These are phyloP conservation scores for Opisthocomus hoazin DNA, from an alignment of 2,113 vertebrate genomes.

Conservation along the genomic window DNA sequence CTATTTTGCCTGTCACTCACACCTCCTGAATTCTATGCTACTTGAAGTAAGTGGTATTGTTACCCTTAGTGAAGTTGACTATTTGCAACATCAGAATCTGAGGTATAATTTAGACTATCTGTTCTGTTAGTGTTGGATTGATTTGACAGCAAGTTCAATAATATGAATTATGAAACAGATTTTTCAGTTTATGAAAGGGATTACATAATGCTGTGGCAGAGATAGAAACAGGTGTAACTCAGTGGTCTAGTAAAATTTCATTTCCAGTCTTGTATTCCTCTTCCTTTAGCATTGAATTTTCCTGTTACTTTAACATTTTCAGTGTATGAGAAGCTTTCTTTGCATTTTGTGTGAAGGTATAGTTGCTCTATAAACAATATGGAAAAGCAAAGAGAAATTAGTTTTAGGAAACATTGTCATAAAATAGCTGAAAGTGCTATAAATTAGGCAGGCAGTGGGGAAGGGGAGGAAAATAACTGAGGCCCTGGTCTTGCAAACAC, in stretches of 20 bases:
- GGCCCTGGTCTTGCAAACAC: background rate
- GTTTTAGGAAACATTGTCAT: background rate
- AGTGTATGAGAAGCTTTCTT: background rate
- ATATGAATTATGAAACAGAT: background rate
- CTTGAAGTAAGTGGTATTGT: background rate
- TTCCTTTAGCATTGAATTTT: background rate
- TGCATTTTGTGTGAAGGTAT: background rate
- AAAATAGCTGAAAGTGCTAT: background rate
- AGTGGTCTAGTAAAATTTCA: background rate
- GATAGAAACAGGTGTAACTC: background rate
- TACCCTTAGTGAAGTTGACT: background rate
- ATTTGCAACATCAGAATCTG: background rate
- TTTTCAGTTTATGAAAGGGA: background rate
- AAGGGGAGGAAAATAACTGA: background rate
- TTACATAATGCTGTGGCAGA: accelerated
- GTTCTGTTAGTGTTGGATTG: background rate
- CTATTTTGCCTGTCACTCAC: background rate
- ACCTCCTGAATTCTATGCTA: background rate
- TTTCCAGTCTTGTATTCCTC: background rate
- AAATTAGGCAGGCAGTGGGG: background rate
- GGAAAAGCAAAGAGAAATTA: background rate
- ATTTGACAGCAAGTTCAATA: background rate
- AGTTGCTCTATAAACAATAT: background rate
- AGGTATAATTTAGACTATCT: background rate
- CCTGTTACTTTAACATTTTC: background rate